phyloP scores from a whole-genome alignment of 1,140 invertebrate species.

The Drosophila equinoxialis region DNA sequence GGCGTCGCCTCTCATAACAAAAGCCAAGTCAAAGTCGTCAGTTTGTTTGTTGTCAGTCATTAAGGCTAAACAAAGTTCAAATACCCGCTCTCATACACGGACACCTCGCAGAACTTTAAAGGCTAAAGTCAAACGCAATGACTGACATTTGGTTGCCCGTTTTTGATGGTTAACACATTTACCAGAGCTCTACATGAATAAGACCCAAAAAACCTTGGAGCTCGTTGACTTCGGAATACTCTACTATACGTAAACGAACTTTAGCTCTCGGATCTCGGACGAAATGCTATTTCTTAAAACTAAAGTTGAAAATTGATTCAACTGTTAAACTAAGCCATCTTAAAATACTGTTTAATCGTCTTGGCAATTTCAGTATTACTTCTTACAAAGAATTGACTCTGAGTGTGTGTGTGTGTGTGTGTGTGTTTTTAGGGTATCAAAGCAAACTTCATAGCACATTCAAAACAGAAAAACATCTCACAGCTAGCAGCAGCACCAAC shows the following conservation, averaged over 20 bases:
- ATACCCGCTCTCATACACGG: slow-evolving; percentile 32
- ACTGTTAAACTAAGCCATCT: too few relatives aligned
- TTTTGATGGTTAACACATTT: slow-evolving; percentile 24
- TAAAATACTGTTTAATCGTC: too few relatives aligned
- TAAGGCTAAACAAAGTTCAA: slow-evolving; percentile 62
- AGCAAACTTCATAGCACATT: neutral
- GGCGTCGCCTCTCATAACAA: slow-evolving; percentile 29
- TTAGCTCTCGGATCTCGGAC: too few relatives aligned
- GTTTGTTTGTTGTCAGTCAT: slow-evolving; percentile 42
- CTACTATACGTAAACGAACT: neutral
- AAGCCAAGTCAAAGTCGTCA: slow-evolving; percentile 50
- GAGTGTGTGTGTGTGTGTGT: too few relatives aligned
- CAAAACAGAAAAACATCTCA: neutral
- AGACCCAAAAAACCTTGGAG: neutral
- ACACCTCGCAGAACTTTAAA: slow-evolving; percentile 37
- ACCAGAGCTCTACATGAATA: slow-evolving; percentile 8
- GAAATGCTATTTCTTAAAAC: too few relatives aligned
- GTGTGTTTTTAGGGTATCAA: neutral
- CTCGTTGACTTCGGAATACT: neutral
- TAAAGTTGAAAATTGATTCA: too few relatives aligned
- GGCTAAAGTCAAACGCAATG: slow-evolving; percentile 32
- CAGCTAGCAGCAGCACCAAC: neutral
- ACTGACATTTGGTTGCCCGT: slow-evolving; percentile 21
- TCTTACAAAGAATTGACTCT: too few relatives aligned
- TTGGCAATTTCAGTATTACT: too few relatives aligned